Base-by-base conservation (phyloP, 2,888 invertebrate species). In the Xylota segnis region DNA sequence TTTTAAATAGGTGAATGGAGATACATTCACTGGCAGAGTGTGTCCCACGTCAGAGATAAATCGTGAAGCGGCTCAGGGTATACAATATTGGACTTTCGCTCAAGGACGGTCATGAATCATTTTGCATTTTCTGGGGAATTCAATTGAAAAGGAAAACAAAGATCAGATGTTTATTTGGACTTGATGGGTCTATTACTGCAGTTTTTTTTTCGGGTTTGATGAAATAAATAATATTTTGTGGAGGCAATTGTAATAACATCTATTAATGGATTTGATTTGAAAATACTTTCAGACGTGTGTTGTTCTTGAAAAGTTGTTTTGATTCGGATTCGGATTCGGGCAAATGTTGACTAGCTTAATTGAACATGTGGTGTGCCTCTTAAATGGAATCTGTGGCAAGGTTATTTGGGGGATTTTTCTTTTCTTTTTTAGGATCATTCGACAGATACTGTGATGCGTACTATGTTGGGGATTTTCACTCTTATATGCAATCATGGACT, bases 1-100 rank as follows among this genome's bases (percentile, higher is more conserved):
- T 72, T 75, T 66, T 52, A 83, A 83, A 83, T 84, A 84, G 84
- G 84, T 84, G 84, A 84, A 76, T 81, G 84, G 70, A 65, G 43
- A 52, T 61, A 12, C 14, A 52, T 61, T 9, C 14, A 34, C 18
- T 12, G 12, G 10, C 37, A 70, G 83, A 79, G 72, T 75, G 79
- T 83, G 83, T 79, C 74, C 34, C 76, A 71, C 81, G 75, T 86
- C 84, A 72, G 70, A 71, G 54, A 56, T 61, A 37, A 74, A 66
- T 61, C 43, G 54, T 18, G 45, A 71, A 32, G 63, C 23, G 58
- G 58, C 50, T 61, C 68, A 47, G 56, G 40, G 56, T 50, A n/a
- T n/a, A n/a, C n/a, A 54, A 54, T 50, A 58, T 56, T 71, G 56
- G 43, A 75, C 27, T 45, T 23, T 23, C 12, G 34, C 65, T 76